Evolutionary conservation across 2,797 vertebrate species (phyloP).

Genomic region (Ambastaia sidthimunki): DNA sequence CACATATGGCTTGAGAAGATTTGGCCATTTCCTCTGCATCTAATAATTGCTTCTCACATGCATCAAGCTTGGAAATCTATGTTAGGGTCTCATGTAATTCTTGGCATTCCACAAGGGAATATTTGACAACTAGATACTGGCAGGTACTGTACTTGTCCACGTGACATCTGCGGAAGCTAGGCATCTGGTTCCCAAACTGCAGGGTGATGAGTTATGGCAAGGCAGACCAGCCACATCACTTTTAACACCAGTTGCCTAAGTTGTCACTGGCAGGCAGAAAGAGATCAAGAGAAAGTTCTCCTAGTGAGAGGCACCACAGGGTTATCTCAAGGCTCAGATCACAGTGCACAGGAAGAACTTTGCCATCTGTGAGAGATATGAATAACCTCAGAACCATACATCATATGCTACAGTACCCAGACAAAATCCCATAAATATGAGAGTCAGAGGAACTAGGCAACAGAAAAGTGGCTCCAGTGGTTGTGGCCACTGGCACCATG

Average conservation of each 20-base stretch:
- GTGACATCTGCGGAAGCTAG: constrained; percentile 40
- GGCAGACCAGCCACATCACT: constrained; percentile 42
- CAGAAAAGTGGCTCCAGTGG: constrained; percentile 43
- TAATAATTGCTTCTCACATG: constrained; percentile 45
- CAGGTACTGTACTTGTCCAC: constrained; percentile 62
- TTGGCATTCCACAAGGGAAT: constrained; percentile 55
- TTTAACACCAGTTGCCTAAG: constrained; percentile 49
- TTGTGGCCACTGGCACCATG: constrained; percentile 64
- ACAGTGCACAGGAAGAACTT: constrained; percentile 62
- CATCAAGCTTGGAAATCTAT: constrained; percentile 44
- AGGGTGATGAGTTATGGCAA: constrained; percentile 50
- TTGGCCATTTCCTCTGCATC: constrained; percentile 34
- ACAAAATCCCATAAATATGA: constrained; percentile 55
- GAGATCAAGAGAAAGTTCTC: constrained; percentile 36
- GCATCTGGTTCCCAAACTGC: constrained; percentile 37
- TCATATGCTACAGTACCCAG: constrained; percentile 62
- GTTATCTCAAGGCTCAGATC: constrained; percentile 36
- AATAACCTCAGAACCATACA: constrained; percentile 75
- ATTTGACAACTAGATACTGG: constrained; percentile 45
- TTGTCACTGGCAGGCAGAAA: constrained; percentile 35
- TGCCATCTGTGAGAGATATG: constrained; percentile 76
- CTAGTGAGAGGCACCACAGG: constrained; percentile 28
- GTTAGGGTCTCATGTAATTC: constrained; percentile 48
- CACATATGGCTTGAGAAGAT: constrained; percentile 13
- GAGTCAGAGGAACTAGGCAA: constrained; percentile 50